Evolutionary conservation across 2,113 vertebrate genomes (phyloP), one percentile per base, ranked within the genome.

Genomic region (Anser brachyrhynchus): DNA sequence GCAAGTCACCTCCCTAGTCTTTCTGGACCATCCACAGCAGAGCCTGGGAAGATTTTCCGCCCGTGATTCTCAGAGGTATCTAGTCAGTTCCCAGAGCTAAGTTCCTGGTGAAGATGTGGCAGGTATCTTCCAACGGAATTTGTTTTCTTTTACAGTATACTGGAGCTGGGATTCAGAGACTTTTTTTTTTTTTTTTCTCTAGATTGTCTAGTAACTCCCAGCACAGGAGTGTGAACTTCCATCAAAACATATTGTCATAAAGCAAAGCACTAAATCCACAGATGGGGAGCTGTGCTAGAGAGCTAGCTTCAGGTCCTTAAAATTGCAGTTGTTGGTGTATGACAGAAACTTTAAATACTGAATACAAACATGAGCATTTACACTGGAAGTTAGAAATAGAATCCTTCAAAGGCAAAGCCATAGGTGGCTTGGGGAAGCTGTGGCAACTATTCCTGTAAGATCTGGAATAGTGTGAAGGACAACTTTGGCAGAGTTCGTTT

Each of bases 21-120:
- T 94, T 94, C 93, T 89, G 85, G 93, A 84, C 77, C 77, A 85
- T 94, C 91, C 86, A 16, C 82, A 95, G 71, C 74, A 83, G n/a
- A 91, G 81, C 87, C 74, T 93, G 86, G 89, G 89, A 96, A 95
- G 84, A 75, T 37, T 41, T 75, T 79, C 71, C 83, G 51, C 44
- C 35, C 15, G 54, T 59, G 74, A 82, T 91, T 96, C 93, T 82
- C 77, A 92, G 80, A 81, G 66, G 66, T 84, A 82, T 76, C 77
- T 8, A 35, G 58, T 79, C 51, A 52, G 58, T 94, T 87, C 86
- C 73, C 79, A 73, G 84, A 82, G 66, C 58, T 90, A 9, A n/a
- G 72, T 79, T 93, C 77, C 54, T 13, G 29, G 22, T 87, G 89
- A 80, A 55, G 62, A 81, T 43, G 66, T 79, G 84, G 77, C 90